These are phyloP conservation scores for Carapus acus DNA, from an alignment of 2,797 vertebrate species.

Conservation along the genomic window DNA sequence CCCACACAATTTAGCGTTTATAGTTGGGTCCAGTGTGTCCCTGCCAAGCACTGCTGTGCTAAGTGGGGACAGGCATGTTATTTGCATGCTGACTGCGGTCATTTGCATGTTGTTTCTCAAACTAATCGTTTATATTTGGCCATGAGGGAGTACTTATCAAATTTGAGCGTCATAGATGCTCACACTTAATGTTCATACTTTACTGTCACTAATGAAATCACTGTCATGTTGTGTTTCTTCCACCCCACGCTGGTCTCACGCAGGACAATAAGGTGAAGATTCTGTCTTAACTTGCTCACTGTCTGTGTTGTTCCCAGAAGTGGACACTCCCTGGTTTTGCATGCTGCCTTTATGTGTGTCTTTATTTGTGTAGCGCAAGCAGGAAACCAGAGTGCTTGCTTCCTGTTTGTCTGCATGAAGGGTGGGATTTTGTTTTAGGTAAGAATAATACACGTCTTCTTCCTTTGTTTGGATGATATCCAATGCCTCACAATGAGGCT, in stretches of 20 bases:
- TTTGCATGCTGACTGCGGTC: background rate
- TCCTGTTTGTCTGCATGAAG: constrained; percentile 42
- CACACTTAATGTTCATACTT: background rate
- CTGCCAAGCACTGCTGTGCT: too few relatives aligned
- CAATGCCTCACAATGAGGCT: too few relatives aligned
- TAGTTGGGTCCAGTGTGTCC: too few relatives aligned
- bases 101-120: background rate
- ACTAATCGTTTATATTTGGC: background rate
- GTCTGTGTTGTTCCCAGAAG: constrained; percentile 41
- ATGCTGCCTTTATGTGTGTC: constrained; percentile 46
- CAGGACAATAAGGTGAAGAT: constrained; percentile 95
- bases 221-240: constrained; percentile 68
- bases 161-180: constrained; percentile 14
- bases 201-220: constrained; percentile 43
- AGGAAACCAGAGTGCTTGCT: constrained; percentile 41
- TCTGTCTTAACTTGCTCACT: constrained; percentile 47
- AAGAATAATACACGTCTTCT: constrained; percentile 16
- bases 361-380: constrained; percentile 3
- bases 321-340: constrained; percentile 42
- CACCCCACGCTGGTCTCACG: constrained; percentile 60
- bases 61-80: background rate
- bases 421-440: background rate
- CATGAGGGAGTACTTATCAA: background rate
- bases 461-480: too few relatives aligned
- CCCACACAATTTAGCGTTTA: too few relatives aligned